Conservation (phyloP, 2,113 vertebrate species). For the Brachyhypopomus occidentalis region DNA sequence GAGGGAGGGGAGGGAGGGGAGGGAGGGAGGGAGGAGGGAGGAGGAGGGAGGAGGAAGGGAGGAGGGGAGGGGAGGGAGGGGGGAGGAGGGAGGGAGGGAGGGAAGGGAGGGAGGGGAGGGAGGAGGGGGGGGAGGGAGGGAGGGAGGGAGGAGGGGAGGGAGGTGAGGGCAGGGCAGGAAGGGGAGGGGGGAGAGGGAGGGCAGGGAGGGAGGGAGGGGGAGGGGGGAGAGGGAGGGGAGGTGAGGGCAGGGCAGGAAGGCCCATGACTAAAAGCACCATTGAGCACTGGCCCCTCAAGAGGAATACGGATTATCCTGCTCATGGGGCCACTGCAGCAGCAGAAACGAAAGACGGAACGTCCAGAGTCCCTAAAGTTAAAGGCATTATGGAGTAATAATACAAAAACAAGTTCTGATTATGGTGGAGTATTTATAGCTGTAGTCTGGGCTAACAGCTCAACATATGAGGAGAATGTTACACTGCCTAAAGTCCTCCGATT, state of each 20-base stretch:
- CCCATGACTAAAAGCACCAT: slow-evolving; percentile 30
- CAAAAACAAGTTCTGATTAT: not conserved
- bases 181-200: slow-evolving; percentile 9
- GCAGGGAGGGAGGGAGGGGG: slow-evolving; percentile 2
- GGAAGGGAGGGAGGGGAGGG: no score
- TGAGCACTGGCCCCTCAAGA: slow-evolving; percentile 36
- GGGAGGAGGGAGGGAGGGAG: slow-evolving; percentile 10
- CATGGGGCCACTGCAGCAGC: slow-evolving; percentile 32
- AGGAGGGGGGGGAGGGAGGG: slow-evolving; percentile 3
- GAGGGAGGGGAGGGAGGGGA: slow-evolving; percentile 19
- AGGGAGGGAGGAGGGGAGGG: not conserved
- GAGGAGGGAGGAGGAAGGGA: no score
- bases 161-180: no score
- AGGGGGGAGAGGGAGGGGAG: slow-evolving; percentile 19
- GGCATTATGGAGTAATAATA: slow-evolving; percentile 7
- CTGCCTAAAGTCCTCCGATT: slow-evolving; percentile 12
- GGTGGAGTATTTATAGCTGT: slow-evolving; percentile 32
- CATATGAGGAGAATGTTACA: slow-evolving; percentile 14
- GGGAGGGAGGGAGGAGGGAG: no score
- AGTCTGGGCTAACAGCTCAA: not conserved
- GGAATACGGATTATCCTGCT: slow-evolving; percentile 49
- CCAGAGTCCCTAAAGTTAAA: slow-evolving; percentile 29
- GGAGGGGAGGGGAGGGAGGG: slow-evolving; percentile 1
- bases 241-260: slow-evolving; percentile 8
- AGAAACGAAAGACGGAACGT: slow-evolving; percentile 9